Base-by-base conservation (phyloP, 2,113 vertebrate genomes). In the Saguinus midas region DNA sequence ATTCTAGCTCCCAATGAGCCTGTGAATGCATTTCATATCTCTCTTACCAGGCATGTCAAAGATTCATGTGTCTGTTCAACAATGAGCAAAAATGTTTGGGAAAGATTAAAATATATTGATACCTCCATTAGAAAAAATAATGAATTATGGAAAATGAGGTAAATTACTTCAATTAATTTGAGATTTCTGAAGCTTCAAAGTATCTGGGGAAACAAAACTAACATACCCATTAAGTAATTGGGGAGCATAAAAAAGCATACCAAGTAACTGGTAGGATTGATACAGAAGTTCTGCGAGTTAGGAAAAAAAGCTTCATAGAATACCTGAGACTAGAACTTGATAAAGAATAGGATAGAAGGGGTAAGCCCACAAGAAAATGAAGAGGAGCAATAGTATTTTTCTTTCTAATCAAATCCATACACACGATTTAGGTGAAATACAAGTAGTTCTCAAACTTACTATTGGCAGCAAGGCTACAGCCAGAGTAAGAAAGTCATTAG, bases 31-130 rank as follows among this genome's bases (percentile, higher is more conserved):
- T 79, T 55, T 45, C 29, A 21, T 29, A 14, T 29, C 32, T 52
- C 52, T 80, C 52, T 70, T 50, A 78, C 35, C 52, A 72, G 17
- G 8, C 40, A 35, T 48, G 16, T 48, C 25, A 20, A 45, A 84
- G 27, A 55, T 73, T 61, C 78, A 50, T 83, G 57, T 92, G 20
- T 79, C 40, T 18, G 12, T n/a, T 78, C 73, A 73, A 52, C 73
- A 73, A 52, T 5, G 6, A 40, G 13, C 16, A 43, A 76, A 76
- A 55, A 68, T 37, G 18, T 84, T 93, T 70, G 16, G 76, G 75
- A 90, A 90, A 90, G 68, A 86, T 40, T 90, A 73, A 96, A 94
- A 75, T 52, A 11, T 70, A 14, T 61, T 95, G 94, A 90, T 85
- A 84, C 17, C 3, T 12, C 27, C 66, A 94, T 45, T 88, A 70